Percentiles rank a stretch among this genome's conserved stretches.
These are phyloP conservation scores for Ophonus ardosiacus DNA, from an alignment of 2,888 invertebrate species.

Conservation along the genomic window DNA sequence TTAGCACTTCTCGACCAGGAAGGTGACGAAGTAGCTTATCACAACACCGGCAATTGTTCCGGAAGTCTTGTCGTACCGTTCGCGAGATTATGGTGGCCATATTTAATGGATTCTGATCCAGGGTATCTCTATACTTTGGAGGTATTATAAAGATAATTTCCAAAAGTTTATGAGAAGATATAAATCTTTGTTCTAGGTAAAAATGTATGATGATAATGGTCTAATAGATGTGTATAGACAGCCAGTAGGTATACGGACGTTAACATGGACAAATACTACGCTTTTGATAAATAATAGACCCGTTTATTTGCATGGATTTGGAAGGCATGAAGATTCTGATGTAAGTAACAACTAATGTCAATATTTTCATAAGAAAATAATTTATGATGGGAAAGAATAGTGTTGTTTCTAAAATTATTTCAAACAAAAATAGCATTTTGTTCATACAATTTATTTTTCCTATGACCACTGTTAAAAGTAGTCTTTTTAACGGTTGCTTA, in stretches of 20 bases:
- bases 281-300: slow-evolving; percentile 90
- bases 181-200: not conserved
- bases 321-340: slow-evolving; percentile 96
- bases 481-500: too few species aligned
- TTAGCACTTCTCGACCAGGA: slow-evolving; percentile 77
- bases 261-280: slow-evolving; percentile 86
- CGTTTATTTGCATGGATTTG: slow-evolving; percentile 95
- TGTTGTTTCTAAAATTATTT: too few species aligned
- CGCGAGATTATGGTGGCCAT: slow-evolving; percentile 95
- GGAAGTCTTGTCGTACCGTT: slow-evolving; percentile 84
- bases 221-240: slow-evolving; percentile 88
- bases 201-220: slow-evolving; percentile 68
- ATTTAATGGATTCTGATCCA: slow-evolving; percentile 87
- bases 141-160: slow-evolving; percentile 74
- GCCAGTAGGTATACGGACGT: slow-evolving; percentile 90
- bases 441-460: too few species aligned
- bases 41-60: slow-evolving; percentile 75
- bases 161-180: not conserved
- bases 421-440: too few species aligned
- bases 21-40: slow-evolving; percentile 78
- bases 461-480: too few species aligned
- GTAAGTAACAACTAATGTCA: slow-evolving; percentile 73
- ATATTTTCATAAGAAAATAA: too few species aligned
- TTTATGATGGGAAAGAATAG: too few species aligned
- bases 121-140: slow-evolving; percentile 92